Percentiles rank a stretch among this genome's conserved stretches.
These are phyloP conservation scores for Chloebia gouldiae DNA, from an alignment of 2,113 vertebrate genomes.

Conservation along the genomic window DNA sequence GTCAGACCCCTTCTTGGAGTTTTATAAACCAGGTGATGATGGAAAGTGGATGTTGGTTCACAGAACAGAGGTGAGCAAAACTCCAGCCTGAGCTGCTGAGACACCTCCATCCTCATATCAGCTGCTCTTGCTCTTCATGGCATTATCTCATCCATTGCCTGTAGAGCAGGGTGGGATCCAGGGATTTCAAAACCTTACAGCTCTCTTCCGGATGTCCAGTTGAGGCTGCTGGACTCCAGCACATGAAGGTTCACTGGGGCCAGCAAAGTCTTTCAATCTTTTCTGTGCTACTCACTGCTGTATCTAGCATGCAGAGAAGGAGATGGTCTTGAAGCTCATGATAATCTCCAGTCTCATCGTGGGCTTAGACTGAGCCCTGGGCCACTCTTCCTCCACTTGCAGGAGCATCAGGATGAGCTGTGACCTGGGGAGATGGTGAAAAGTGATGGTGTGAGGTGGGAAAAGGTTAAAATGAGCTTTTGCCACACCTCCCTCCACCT, in stretches of 20 bases:
- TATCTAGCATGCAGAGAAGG: not conserved
- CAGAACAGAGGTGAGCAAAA: conserved; percentile 87
- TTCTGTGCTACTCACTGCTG: not conserved
- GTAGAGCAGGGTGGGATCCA: not conserved
- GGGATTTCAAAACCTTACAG: not conserved
- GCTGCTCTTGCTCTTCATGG: not conserved
- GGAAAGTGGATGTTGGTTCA: conserved; percentile 99
- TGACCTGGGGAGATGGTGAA: not conserved
- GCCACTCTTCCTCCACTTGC: not conserved
- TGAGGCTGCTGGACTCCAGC: not conserved
- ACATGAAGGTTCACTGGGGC: not conserved
- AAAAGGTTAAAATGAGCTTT: not conserved
- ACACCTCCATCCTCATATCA: not conserved
- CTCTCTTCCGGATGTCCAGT: not conserved
- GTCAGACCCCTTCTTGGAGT: conserved; percentile 97
- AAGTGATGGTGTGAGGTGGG: not conserved
- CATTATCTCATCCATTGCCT: rapidly evolving
- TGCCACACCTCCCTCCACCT: not conserved
- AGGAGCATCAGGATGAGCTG: not conserved
- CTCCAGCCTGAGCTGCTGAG: not conserved
- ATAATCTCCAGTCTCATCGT: not conserved
- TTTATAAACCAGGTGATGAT: conserved; percentile 91
- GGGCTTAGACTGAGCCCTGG: not conserved
- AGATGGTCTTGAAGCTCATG: rapidly evolving
- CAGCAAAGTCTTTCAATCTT: not conserved